Evolutionary conservation across 2,797 vertebrate genomes (phyloP).

Genomic region (Adelosebastes latens): DNA sequence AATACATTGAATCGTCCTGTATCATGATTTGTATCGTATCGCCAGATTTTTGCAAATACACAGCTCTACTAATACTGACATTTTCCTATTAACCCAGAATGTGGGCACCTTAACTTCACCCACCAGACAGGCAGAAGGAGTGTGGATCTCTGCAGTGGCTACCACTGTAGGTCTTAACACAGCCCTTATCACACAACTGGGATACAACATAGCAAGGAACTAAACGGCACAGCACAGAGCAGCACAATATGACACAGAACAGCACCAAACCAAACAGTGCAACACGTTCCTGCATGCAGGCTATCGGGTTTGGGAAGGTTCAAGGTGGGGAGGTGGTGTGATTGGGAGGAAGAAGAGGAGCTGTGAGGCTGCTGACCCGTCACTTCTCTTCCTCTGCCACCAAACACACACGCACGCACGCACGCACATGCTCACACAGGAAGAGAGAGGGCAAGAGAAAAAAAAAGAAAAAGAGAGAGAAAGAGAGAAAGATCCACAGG

Average conservation of each 20-base stretch:
- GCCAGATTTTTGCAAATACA: no score
- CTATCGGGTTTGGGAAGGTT: constrained; percentile 16
- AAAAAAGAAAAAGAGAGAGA: constrained; percentile 6
- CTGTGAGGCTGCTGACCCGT: constrained; percentile 7
- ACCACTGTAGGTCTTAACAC: not conserved
- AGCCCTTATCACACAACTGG: not conserved
- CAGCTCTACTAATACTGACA: not conserved
- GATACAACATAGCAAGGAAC: constrained; percentile 3
- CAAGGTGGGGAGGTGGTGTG: constrained; percentile 8
- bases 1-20: no score
- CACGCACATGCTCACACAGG: not conserved
- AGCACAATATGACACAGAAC: constrained; percentile 11
- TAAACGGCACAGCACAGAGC: constrained; percentile 19
- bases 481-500: constrained; percentile 25
- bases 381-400: constrained; percentile 30
- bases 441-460: not conserved
- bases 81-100: not conserved
- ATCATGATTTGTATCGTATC: no score
- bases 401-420: constrained; percentile 17
- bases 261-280: constrained; percentile 39
- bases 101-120: constrained; percentile 4
- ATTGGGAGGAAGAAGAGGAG: constrained; percentile 46
- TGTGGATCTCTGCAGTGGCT: constrained; percentile 11
- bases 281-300: constrained; percentile 66
- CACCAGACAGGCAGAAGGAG: constrained; percentile 39